These are phyloP conservation scores for Hymenochirus boettgeri DNA, from an alignment of 2,113 vertebrate genomes.

Conservation along the genomic window DNA sequence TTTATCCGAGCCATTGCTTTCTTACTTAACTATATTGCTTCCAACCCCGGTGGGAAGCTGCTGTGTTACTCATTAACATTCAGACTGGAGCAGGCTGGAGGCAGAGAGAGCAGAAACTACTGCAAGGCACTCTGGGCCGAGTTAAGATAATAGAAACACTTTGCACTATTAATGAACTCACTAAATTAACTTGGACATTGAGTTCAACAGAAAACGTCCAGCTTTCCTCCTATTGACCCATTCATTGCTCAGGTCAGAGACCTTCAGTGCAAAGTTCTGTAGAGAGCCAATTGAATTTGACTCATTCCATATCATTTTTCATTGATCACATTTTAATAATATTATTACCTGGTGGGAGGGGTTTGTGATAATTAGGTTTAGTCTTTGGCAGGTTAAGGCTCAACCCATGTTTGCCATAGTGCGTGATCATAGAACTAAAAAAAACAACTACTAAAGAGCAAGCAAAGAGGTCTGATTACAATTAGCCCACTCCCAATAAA, in stretches of 20 bases:
- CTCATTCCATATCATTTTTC: neutral
- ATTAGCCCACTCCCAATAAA: too few species aligned
- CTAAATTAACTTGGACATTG: constrained; percentile 22
- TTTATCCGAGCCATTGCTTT: constrained; percentile 57
- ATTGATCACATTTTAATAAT: too few species aligned
- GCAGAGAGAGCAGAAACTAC: constrained; percentile 32
- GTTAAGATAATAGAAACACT: constrained; percentile 35
- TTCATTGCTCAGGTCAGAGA: neutral
- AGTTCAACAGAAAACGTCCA: neutral
- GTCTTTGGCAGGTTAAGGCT: too few species aligned
- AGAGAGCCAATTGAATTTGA: neutral
- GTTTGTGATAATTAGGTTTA: too few species aligned
- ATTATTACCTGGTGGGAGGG: too few species aligned
- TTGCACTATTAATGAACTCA: constrained; percentile 43
- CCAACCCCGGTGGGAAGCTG: constrained; percentile 50
- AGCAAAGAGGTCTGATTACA: too few species aligned
- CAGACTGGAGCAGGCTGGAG: constrained; percentile 42
- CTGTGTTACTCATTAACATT: constrained; percentile 46
- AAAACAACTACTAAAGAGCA: too few species aligned
- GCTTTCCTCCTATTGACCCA: constrained; percentile 3
- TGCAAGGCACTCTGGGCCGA: constrained; percentile 26
- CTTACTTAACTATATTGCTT: constrained; percentile 56
- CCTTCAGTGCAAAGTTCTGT: neutral
- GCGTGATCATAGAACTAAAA: too few species aligned
- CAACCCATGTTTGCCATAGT: too few species aligned